phyloP scores from a whole-genome alignment of 2,113 vertebrate genomes.

The Calyptommatus sinebrachiatus region DNA sequence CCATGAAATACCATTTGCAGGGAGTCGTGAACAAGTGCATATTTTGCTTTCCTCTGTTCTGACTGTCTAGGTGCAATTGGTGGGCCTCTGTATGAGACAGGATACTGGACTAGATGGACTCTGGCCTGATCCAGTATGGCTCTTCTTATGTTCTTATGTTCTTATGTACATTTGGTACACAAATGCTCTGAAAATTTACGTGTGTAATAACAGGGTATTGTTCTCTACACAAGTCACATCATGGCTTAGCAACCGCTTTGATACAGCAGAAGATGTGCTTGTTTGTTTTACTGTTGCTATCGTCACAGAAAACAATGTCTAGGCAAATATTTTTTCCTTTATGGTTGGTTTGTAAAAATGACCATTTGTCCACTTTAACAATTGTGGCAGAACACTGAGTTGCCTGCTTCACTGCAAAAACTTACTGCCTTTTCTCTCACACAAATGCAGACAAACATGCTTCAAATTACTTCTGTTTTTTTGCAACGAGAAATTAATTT shows the following conservation, averaged over 20 bases:
- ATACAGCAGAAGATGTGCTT: background rate
- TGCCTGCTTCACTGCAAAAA: background rate
- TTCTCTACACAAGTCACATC: background rate
- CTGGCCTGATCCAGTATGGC: too few relatives aligned
- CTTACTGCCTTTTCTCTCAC: background rate
- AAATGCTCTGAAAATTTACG: background rate
- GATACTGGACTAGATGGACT: too few relatives aligned
- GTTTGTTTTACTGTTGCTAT: background rate
- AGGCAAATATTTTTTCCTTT: background rate
- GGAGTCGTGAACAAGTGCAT: too few relatives aligned
- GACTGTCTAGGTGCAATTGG: too few relatives aligned
- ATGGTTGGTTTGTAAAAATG: background rate
- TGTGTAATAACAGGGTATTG: background rate
- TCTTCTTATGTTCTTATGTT: too few relatives aligned
- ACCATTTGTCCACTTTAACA: background rate
- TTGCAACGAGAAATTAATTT: background rate
- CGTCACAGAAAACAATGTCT: background rate
- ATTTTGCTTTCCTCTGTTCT: too few relatives aligned
- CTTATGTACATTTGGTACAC: background rate
- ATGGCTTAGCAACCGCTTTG: background rate
- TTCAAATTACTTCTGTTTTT: background rate
- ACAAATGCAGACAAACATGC: background rate
- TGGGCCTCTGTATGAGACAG: too few relatives aligned
- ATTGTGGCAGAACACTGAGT: background rate
- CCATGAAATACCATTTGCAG: too few relatives aligned